A percentile compares a stretch with the other conserved stretches of the same genome.
Evolutionary conservation across 1,140 invertebrate genomes (phyloP).

Genomic region (Artemia franciscana): DNA sequence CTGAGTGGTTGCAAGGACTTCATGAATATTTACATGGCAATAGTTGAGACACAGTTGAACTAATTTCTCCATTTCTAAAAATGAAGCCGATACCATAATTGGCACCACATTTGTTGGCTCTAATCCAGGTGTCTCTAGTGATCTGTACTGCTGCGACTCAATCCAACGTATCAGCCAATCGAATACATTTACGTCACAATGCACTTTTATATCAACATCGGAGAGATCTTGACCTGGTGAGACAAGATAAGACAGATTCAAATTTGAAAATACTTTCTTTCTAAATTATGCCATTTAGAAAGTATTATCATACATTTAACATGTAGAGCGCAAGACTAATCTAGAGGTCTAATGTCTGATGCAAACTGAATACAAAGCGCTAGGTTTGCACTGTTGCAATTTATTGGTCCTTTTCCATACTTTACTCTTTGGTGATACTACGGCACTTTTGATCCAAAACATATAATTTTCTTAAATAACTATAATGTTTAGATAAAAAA

Average conservation of each 20-base stretch:
- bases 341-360: too few relatives aligned
- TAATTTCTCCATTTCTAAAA: conserved; percentile 75
- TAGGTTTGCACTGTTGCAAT: too few relatives aligned
- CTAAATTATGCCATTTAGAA: too few relatives aligned
- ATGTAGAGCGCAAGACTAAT: too few relatives aligned
- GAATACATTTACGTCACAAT: conserved; percentile 77
- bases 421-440: too few relatives aligned
- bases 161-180: conserved; percentile 94
- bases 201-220: conserved; percentile 86
- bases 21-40: conserved; percentile 50
- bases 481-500: too few relatives aligned
- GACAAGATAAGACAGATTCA: neutral
- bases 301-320: too few relatives aligned
- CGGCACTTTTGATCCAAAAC: too few relatives aligned
- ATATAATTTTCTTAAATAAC: too few relatives aligned
- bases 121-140: conserved; percentile 18
- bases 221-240: conserved; percentile 52
- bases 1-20: conserved; percentile 47
- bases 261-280: neutral
- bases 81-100: conserved; percentile 74
- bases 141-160: conserved; percentile 16
- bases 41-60: conserved; percentile 53
- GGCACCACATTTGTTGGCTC: conserved; percentile 67
- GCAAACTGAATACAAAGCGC: too few relatives aligned
- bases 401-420: too few relatives aligned